Evolutionary conservation across 1,140 invertebrate species (phyloP).

Genomic region (Monomorium pharaonis): DNA sequence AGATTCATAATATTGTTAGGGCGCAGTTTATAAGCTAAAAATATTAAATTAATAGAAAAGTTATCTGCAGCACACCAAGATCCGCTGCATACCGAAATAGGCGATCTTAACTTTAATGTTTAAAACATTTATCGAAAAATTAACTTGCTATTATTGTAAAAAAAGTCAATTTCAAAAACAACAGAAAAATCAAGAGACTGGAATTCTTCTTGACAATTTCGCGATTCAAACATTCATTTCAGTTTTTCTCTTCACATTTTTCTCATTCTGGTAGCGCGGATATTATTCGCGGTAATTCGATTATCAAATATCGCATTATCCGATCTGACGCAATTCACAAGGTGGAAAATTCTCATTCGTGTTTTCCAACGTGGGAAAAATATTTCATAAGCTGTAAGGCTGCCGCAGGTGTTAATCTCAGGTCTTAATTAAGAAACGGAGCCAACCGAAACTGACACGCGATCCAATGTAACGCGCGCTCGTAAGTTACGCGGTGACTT

Average conservation of each 20-base stretch:
- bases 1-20: too few species aligned
- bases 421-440: conserved; percentile 36
- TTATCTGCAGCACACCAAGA: too few species aligned
- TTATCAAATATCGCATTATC: not conserved
- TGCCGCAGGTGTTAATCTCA: not conserved
- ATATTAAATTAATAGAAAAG: too few species aligned
- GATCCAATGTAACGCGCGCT: not conserved
- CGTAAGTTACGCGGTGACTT: not conserved
- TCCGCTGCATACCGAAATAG: too few species aligned
- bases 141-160: too few species aligned
- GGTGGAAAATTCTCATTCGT: conserved; percentile 36
- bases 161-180: not conserved
- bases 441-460: conserved; percentile 17
- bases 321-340: not conserved
- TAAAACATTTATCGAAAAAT: too few species aligned
- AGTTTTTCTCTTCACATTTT: not conserved
- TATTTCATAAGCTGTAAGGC: conserved; percentile 17
- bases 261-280: not conserved
- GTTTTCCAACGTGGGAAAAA: conserved; percentile 42
- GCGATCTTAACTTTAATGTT: too few species aligned
- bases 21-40: too few species aligned
- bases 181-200: not conserved
- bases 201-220: not conserved
- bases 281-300: not conserved
- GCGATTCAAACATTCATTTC: not conserved